Evolutionary conservation across 2,113 vertebrate genomes (phyloP).

Genomic region (Gnathonemus longibarbis): DNA sequence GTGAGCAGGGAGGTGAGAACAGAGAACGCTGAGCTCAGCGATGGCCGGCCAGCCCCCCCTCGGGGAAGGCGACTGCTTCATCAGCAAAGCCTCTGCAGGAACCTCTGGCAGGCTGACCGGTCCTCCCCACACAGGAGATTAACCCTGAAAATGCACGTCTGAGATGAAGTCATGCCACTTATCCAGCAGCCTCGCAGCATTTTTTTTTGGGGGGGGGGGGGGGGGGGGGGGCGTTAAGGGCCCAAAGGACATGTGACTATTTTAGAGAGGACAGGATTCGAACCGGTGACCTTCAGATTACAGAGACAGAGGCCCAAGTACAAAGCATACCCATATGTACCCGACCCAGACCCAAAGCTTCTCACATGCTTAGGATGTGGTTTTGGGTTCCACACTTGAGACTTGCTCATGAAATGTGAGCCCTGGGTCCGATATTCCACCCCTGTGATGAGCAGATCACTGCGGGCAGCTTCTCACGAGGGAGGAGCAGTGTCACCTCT

Average conservation of each 20-base stretch:
- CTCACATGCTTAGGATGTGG: neutral
- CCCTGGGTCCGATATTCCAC: neutral
- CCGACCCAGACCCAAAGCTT: neutral
- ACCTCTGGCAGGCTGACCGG: neutral
- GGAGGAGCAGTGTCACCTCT: neutral
- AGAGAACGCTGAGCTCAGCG: neutral
- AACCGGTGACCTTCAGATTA: neutral
- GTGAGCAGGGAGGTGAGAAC: neutral
- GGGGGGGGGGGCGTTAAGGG: neutral
- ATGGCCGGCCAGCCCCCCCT: neutral
- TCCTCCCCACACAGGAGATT: neutral
- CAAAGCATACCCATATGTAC: neutral
- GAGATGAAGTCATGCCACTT: neutral
- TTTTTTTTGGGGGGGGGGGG: neutral
- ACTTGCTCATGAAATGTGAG: neutral
- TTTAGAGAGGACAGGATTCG: neutral
- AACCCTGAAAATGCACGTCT: neutral
- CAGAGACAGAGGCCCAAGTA: neutral
- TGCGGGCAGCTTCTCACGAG: neutral
- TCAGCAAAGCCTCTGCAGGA: neutral
- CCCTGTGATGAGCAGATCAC: neutral
- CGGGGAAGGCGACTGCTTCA: neutral
- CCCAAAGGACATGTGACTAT: neutral
- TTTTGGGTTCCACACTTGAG: neutral
- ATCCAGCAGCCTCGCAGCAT: neutral